Evolutionary conservation across 2,888 invertebrate genomes (phyloP), one percentile per base, ranked within the genome.

Genomic region (Serripes groenlandicus): DNA sequence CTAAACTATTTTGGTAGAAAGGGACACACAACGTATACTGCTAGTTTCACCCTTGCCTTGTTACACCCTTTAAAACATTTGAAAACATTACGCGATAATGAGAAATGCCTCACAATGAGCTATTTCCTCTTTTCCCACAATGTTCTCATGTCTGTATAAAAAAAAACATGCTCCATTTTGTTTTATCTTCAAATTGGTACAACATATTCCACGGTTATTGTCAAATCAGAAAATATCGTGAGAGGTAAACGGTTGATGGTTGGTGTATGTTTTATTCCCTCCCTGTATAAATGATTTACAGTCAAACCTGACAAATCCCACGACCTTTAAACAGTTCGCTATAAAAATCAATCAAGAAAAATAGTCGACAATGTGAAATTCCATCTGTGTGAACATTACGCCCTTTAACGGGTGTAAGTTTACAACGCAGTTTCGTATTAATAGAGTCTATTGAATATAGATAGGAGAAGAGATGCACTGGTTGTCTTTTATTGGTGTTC

Each of bases 331-430:
- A 81, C 76, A 76, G 52, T 49, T 35, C 32, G 35, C 68, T 32
- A 49, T 68, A 72, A 76, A 81, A 68, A 77, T 81, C 68, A 77
- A 77, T 81, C 81, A 18, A 68, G 52, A 68, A 79, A 66, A 42
- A 66, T 1, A 23, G 42, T 42, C 62, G 3, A 1, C 56, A 11
- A 23, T 56, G 23, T 26, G 56, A 26, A 26, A 56, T n/a, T 56
- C 56, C 56, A 56, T 2, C n/a, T 26, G 9, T 2, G 49, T 49
- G 49, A 49, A 49, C 2, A 49, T 49, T 7, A 49, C 18, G 1
- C 2, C 49, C 49, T n/a, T 49, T 49, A 5, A 49, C 49, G 49
- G n/a, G n/a, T n/a, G n/a, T n/a, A n/a, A n/a, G n/a, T n/a, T n/a
- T n/a, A n/a, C n/a, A n/a, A n/a, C n/a, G n/a, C n/a, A n/a, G n/a